phyloP scores from a whole-genome alignment of 2,113 vertebrate species.

The Notechis scutatus region DNA sequence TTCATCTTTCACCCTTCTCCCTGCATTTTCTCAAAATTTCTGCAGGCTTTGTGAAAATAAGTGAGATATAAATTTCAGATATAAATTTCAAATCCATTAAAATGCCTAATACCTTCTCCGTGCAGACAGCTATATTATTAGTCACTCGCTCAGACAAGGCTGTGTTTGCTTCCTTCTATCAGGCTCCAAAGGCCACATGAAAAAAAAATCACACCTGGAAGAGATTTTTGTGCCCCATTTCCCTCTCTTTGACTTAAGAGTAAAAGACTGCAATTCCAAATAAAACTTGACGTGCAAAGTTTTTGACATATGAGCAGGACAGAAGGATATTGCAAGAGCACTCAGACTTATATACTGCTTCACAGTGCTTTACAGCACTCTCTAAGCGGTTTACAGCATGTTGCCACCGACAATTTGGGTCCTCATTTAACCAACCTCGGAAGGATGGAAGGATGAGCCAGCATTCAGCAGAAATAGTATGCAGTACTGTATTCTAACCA shows the following conservation, averaged over 20 bases:
- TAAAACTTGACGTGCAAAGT: background rate
- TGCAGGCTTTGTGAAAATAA: background rate
- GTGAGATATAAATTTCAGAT: background rate
- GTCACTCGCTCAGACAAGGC: background rate
- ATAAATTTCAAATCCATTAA: background rate
- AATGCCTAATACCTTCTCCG: background rate
- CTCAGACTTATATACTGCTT: too few relatives aligned
- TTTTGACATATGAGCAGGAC: background rate
- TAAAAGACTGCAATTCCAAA: background rate
- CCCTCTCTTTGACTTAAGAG: background rate
- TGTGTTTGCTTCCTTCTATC: background rate
- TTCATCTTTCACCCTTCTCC: background rate
- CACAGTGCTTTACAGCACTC: too few relatives aligned
- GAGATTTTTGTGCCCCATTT: background rate
- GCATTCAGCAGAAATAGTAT: too few relatives aligned
- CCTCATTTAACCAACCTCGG: too few relatives aligned
- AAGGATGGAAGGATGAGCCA: too few relatives aligned
- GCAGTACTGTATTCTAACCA: too few relatives aligned
- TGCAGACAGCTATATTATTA: background rate
- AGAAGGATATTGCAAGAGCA: background rate
- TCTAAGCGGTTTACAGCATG: too few relatives aligned
- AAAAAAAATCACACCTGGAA: background rate
- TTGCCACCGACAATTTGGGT: too few relatives aligned
- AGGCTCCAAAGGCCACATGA: background rate
- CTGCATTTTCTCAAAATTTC: background rate